Evolutionary conservation across 2,113 vertebrate genomes (phyloP), one percentile per base, ranked within the genome.

Genomic region (Alosa alosa): DNA sequence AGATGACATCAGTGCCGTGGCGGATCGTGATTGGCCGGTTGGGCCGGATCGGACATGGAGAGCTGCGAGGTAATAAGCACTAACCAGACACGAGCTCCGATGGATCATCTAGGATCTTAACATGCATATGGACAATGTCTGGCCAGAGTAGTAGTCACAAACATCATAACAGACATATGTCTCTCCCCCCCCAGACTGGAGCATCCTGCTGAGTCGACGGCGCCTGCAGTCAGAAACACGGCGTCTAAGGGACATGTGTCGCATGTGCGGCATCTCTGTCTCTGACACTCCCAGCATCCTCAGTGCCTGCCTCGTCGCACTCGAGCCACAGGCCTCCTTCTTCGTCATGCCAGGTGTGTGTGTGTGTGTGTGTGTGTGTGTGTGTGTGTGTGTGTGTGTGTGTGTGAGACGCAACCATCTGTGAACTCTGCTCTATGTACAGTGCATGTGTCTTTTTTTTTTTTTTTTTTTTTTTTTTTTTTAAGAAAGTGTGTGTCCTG

Each of bases 1-100:
- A 99, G 89, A 98, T 99, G 97, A 99, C 98, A 86, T 99, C 98
- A 31, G 92, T 99, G 89, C 98, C 98, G 0, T 99, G 98, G 98
- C 97, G 98, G 91, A 97, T 99, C 83, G 98, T 99, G 85, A 98
- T 99, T 91, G 98, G 98, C 25, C 96, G 98, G 20, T 93, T 99
- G 25, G 98, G 98, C 90, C 96, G 98, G 91, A 97, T 99, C 93
- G 98, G 98, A 55, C 98, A 99, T 0, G 98, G 98, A 92, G 98
- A 99, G 93, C 91, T 99, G 86, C 98, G 97, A 96, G 98, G 98
- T 99, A 93, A 93, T 4, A 17, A 52, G 8, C 50, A 17, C 10
- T 49, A 49, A 49, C 7, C 47, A 49, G 8, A 49, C 47, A 8
- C 1, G 47, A 49, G 47, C 11, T 13, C 47, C 1, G 47, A 8